Evolutionary conservation across 1,140 invertebrate genomes (phyloP).

Genomic region (Apolygus lucorum): DNA sequence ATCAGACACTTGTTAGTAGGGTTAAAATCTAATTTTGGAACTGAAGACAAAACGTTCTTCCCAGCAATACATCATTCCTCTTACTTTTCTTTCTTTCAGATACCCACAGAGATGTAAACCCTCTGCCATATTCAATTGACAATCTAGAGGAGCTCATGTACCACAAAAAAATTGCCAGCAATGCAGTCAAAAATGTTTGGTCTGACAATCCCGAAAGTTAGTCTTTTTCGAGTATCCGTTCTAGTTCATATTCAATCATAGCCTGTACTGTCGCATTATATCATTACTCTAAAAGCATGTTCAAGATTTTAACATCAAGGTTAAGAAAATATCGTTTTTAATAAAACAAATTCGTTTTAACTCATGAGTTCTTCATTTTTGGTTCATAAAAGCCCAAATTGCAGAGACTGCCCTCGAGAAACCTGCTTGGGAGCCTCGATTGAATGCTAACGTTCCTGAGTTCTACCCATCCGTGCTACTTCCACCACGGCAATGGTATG

Average conservation of each 20-base stretch:
- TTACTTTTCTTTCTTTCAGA: neutral
- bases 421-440: neutral
- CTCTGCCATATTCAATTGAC: neutral
- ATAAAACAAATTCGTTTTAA: no score
- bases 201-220: neutral
- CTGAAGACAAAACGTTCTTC: neutral
- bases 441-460: slow-evolving; percentile 16
- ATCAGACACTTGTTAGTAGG: no score
- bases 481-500: slow-evolving; percentile 12
- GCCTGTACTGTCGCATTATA: no score
- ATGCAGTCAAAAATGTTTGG: neutral
- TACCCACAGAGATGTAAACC: neutral
- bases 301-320: no score
- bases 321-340: no score
- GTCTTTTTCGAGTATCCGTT: no score
- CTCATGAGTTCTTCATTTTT: no score
- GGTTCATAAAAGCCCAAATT: no score
- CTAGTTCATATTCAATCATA: no score
- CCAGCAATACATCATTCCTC: no score
- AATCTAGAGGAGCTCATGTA: neutral
- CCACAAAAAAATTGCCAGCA: neutral
- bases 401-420: neutral
- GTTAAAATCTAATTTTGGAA: no score
- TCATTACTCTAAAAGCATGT: no score
- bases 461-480: slow-evolving; percentile 19